A percentile compares a stretch with the other conserved stretches of the same genome.
Conservation (phyloP, 2,888 invertebrate species). For the Polydrusus cervinus region DNA sequence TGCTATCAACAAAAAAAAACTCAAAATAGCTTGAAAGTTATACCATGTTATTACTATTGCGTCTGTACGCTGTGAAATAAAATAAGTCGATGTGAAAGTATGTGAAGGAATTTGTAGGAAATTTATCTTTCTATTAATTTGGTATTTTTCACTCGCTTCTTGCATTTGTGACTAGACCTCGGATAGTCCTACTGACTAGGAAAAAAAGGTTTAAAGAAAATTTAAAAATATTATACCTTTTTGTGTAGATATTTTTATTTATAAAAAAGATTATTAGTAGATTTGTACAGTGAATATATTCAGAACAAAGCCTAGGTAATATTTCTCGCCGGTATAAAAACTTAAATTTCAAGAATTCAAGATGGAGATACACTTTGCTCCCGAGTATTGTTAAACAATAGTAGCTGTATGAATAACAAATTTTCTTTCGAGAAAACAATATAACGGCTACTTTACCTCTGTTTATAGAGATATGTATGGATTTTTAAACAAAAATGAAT, state of each 20-base stretch:
- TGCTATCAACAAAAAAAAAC: conserved; percentile 24
- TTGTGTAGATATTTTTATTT: no score
- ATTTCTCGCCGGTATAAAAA: conserved; percentile 34
- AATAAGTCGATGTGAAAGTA: conserved; percentile 40
- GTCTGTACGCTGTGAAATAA: conserved; percentile 27
- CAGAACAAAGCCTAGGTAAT: background rate
- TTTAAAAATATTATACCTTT: no score
- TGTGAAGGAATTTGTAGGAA: conserved; percentile 13
- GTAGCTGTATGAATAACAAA: conserved; percentile 65
- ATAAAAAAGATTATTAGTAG: no score
- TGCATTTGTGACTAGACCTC: no score
- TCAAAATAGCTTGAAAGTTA: conserved; percentile 36
- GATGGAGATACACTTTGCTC: conserved; percentile 69
- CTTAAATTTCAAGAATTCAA: conserved; percentile 64
- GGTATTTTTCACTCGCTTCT: no score
- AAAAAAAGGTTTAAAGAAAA: no score
- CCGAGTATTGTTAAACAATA: conserved; percentile 63
- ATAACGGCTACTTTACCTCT: conserved; percentile 38
- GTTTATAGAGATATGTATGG: conserved; percentile 37
- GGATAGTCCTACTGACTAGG: no score
- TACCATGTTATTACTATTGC: conserved; percentile 33
- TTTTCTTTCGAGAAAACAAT: conserved; percentile 53
- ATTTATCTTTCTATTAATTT: no score
- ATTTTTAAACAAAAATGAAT: conserved; percentile 9
- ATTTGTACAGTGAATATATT: conserved; percentile 11